Evolutionary conservation across 1,140 invertebrate species (phyloP), one percentile per base, ranked within the genome.

Genomic region (Laupala kohalensis): DNA sequence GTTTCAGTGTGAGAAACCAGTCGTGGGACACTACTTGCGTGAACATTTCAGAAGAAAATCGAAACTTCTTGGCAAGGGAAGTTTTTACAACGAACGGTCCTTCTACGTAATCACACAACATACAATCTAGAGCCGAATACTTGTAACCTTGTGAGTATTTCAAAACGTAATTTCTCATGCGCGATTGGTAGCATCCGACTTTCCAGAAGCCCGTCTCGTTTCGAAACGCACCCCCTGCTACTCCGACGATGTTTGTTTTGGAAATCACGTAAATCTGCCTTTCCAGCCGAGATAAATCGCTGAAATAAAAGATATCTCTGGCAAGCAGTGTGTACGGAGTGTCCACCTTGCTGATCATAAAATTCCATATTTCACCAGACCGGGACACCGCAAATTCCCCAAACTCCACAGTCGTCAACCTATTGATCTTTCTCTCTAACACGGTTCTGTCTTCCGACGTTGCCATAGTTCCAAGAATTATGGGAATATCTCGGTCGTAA

Each of bases 241-340:
- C 73, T 2, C 64, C 66, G 1, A 76, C 77, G 28, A 74, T 27
- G 9, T 74, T 25, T 0, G 64, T 63, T 25, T 74, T 13, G 19
- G 70, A 75, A 2, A 79, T 72, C 69, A 76, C 78, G 25, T 75
- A 67, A 9, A 80, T 53, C 12, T 77, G 73, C 64, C 79, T 72
- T 67, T 79, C 76, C 12, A 80, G 29, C 26, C 75, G 64, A 6
- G 77, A 71, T 64, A 76, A 74, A 13, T 67, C 27, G 25, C 75
- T 73, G 25, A 79, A 78, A 68, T 73, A 63, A 13, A 70, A 71
- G 5, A 78, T 63, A 65, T 77, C 72, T 26, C 76, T 69, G 24
- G 73, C 78, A 29, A 80, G 69, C 0, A 80, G 70, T 62, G 76
- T 74, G 71, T 78, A 80, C n/a, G 76, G 75, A 0, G 78, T 80